Conservation (phyloP, 1,140 invertebrate genomes). For the fruit fly (Drosophila melanogaster) region Release_6_plus_ISO1_MT NT_033777.3:10093501-10094000, state of each 20-base stretch:
- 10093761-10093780: slow-evolving; percentile 80
- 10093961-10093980: slow-evolving; percentile 2
- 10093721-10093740: slow-evolving; percentile 36
- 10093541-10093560: slow-evolving; percentile 15
- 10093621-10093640: slow-evolving; percentile 49
- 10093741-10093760: slow-evolving; percentile 72
- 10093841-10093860: slow-evolving; percentile 19
- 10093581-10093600: slow-evolving; percentile 57
- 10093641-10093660: slow-evolving; percentile 1
- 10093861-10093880: slow-evolving; percentile 67
- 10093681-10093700: slow-evolving; percentile 27
- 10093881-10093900: slow-evolving; percentile 71
- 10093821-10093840: slow-evolving; percentile 45
- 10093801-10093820: slow-evolving; percentile 56
- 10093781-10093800: slow-evolving; percentile 75
- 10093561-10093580: slow-evolving; percentile 16
- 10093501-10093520: slow-evolving; percentile 83
- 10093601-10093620: slow-evolving; percentile 73
- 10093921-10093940: slow-evolving; percentile 83
- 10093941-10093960: slow-evolving; percentile 70
- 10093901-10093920: slow-evolving; percentile 52
- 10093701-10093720: slow-evolving; percentile 4
- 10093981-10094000: background rate
- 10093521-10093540: slow-evolving; percentile 64
- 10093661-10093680: slow-evolving; percentile 33